These are phyloP conservation scores for Porites lobata DNA, from an alignment of 92 coral and sea anemone species.

Conservation along the genomic window DNA sequence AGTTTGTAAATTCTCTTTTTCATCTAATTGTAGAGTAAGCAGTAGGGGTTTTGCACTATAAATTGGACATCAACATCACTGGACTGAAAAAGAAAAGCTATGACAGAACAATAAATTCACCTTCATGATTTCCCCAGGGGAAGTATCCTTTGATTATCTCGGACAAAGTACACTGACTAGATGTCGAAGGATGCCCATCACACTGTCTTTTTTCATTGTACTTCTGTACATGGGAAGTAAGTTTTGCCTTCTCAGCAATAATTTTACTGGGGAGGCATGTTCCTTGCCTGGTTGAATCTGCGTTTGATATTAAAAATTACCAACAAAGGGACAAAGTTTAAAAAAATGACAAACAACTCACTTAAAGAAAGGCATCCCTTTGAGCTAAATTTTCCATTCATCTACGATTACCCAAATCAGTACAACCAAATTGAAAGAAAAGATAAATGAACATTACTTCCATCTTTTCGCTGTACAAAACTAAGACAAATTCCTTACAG, in stretches of 20 bases:
- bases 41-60: not conserved
- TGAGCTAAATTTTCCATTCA: not conserved
- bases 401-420: not conserved
- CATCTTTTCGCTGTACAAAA: no score
- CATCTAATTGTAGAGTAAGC: not conserved
- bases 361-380: not conserved
- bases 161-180: not conserved
- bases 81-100: no score
- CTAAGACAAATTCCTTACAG: no score
- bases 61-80: not conserved
- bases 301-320: not conserved
- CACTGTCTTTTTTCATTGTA: conserved; percentile 23
- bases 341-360: not conserved
- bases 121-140: conserved; percentile 51
- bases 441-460: no score
- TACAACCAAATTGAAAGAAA: no score
- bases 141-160: conserved; percentile 50
- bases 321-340: not conserved
- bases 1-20: not conserved
- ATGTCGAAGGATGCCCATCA: not conserved
- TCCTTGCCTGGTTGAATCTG: conserved; percentile 43
- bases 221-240: conserved; percentile 8
- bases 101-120: conserved; percentile 4
- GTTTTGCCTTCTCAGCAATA: conserved; percentile 38
- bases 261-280: conserved; percentile 39